Evolutionary conservation across 2,797 vertebrate genomes (phyloP).

Genomic region (Lycodopsis pacificus): DNA sequence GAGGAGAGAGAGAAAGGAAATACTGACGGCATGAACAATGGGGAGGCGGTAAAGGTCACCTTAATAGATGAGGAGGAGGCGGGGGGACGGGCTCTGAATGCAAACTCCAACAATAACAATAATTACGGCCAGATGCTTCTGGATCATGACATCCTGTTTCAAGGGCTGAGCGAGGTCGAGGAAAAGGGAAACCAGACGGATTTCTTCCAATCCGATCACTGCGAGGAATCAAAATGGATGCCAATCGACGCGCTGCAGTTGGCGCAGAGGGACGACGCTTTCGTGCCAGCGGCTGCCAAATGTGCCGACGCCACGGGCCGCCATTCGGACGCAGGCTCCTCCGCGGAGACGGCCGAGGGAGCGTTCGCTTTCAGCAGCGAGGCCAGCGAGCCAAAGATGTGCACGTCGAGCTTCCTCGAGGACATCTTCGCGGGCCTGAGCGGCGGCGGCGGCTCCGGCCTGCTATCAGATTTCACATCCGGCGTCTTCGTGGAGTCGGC

Average conservation of each 20-base stretch:
- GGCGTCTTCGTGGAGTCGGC: constrained; percentile 52
- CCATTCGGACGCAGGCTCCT: constrained; percentile 45
- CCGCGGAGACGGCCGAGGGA: constrained; percentile 56
- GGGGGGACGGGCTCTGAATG: constrained; percentile 72
- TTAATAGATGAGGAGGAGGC: constrained; percentile 83
- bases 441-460: constrained; percentile 63
- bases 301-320: constrained; percentile 60
- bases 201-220: constrained; percentile 45
- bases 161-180: constrained; percentile 37
- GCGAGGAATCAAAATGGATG: constrained; percentile 68
- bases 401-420: constrained; percentile 80
- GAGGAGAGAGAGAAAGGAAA: constrained; percentile 54
- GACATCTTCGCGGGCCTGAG: constrained; percentile 83
- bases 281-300: constrained; percentile 80
- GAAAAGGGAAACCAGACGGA: constrained; percentile 23
- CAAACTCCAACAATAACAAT: constrained; percentile 88
- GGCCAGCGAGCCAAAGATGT: constrained; percentile 58
- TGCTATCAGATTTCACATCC: constrained; percentile 73
- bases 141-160: constrained; percentile 50
- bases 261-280: constrained; percentile 75
- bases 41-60: constrained; percentile 83
- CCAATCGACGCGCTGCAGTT: constrained; percentile 74
- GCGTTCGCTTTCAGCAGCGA: constrained; percentile 28
- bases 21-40: constrained; percentile 61
- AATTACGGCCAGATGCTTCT: constrained; percentile 66